A percentile compares a stretch with the other conserved stretches of the same genome.
Evolutionary conservation across 2,113 vertebrate species (phyloP).

Genomic region (Cyphomyrus discorhynchus): DNA sequence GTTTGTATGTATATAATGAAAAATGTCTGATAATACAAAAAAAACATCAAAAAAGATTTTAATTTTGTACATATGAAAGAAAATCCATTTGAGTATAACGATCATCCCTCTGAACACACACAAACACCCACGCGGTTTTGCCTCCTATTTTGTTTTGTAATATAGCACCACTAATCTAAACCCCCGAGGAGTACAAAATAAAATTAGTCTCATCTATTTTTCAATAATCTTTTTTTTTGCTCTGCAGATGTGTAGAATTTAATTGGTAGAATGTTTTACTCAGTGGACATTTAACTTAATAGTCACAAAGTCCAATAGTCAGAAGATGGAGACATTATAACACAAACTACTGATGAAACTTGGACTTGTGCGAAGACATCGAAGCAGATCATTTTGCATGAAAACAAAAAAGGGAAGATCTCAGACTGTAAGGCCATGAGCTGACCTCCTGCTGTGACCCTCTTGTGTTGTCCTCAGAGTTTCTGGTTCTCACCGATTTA

Average conservation of each 20-base stretch:
- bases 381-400: not conserved
- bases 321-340: not conserved
- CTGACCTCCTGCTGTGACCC: not conserved
- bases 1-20: constrained; percentile 4
- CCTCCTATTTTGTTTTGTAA: not conserved
- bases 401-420: not conserved
- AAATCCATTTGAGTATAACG: not conserved
- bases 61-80: not conserved
- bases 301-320: not conserved
- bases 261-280: constrained; percentile 22
- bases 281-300: not conserved
- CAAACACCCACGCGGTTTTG: not conserved
- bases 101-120: not conserved
- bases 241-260: constrained; percentile 17
- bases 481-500: not conserved
- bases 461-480: not conserved
- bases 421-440: not conserved
- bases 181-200: constrained; percentile 13
- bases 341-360: not conserved
- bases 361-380: not conserved
- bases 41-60: not conserved
- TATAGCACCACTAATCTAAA: not conserved
- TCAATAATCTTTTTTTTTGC: not conserved
- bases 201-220: constrained; percentile 3
- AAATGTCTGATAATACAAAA: not conserved